A percentile compares a stretch with the other conserved stretches of the same genome.
phyloP scores from a whole-genome alignment of 1,140 invertebrate genomes.

The Euwallacea similis region DNA sequence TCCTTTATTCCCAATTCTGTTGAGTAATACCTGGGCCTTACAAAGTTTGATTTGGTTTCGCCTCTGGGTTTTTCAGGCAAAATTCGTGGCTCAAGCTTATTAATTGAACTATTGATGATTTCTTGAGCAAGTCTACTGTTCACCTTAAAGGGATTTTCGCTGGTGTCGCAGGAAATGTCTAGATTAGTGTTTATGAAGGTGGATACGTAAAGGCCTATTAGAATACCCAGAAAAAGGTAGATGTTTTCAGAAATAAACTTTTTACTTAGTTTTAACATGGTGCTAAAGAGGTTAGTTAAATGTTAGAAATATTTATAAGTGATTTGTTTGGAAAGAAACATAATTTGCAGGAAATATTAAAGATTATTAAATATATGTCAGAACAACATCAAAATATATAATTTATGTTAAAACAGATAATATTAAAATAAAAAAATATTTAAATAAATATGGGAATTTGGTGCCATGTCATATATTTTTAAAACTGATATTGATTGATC shows the following conservation, averaged over 20 bases:
- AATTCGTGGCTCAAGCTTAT: slow-evolving; percentile 34
- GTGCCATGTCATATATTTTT: too few relatives aligned
- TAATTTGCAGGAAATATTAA: too few relatives aligned
- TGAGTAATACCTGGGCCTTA: slow-evolving; percentile 87
- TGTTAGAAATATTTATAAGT: too few relatives aligned
- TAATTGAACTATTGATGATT: slow-evolving; percentile 39
- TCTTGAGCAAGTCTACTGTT: slow-evolving; percentile 33
- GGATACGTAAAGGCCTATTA: slow-evolving; percentile 46
- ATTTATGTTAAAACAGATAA: too few relatives aligned
- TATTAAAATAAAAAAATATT: too few relatives aligned
- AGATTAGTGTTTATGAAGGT: slow-evolving; percentile 37
- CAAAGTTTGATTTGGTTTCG: slow-evolving; percentile 52
- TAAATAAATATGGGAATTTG: too few relatives aligned
- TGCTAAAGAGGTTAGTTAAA: too few relatives aligned
- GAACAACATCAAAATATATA: too few relatives aligned
- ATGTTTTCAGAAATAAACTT: slow-evolving; percentile 43
- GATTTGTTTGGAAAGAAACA: too few relatives aligned
- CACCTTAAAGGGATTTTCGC: slow-evolving; percentile 20
- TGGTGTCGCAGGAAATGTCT: slow-evolving; percentile 33
- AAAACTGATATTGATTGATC: too few relatives aligned
- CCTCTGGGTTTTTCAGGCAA: slow-evolving; percentile 38
- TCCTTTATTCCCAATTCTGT: slow-evolving; percentile 89
- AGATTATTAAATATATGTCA: too few relatives aligned
- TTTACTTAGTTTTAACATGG: slow-evolving; percentile 32
- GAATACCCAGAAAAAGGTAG: slow-evolving; percentile 45